Evolutionary conservation across 2,113 vertebrate genomes (phyloP), one percentile per base, ranked within the genome.

Genomic region (Notarius quadriscutis): DNA sequence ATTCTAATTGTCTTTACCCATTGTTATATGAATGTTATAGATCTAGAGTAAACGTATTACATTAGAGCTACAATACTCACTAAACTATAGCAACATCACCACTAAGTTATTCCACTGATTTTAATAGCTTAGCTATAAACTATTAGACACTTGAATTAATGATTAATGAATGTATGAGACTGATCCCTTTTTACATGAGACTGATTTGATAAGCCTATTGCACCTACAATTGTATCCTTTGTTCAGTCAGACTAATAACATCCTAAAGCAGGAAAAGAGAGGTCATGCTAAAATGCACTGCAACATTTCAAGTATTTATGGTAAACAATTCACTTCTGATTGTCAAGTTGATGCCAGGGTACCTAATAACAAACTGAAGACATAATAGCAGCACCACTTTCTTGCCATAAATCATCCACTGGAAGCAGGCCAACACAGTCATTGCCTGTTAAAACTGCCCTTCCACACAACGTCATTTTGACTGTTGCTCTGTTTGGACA

Each of bases 371-470:
- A 63, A 83, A 75, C 67, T 53, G n/a, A 75, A 84, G 50, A 84
- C 57, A 83, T 84, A 57, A 85, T 62, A 86, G 81, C 84, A 72
- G 18, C 20, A 11, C 27, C 2, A 2, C 80, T 81, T 65, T 57
- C 58, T 41, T 81, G 41, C 57, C 48, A 86, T 88, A 86, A 88
- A 88, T 88, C 87, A 90, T 72, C 74, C 41, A 65, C 53, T 84
- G 65, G 67, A 86, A 81, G 67, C 22, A 67, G 55, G 74, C 57
- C 57, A 88, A 69, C 65, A 7, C 74, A 84, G 81, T 81, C 67
- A 77, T 18, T 71, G 51, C 79, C 69, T 88, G 82, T 88, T 86
- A 87, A 89, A 72, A 50, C 71, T 22, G 15, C 72, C 86, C 71
- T 83, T 87, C 84, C 48, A 17, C 80, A 65, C 15, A 74, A 50